Base-by-base conservation (phyloP, 2,113 vertebrate genomes). In the Gasterosteus aculeatus region DNA sequence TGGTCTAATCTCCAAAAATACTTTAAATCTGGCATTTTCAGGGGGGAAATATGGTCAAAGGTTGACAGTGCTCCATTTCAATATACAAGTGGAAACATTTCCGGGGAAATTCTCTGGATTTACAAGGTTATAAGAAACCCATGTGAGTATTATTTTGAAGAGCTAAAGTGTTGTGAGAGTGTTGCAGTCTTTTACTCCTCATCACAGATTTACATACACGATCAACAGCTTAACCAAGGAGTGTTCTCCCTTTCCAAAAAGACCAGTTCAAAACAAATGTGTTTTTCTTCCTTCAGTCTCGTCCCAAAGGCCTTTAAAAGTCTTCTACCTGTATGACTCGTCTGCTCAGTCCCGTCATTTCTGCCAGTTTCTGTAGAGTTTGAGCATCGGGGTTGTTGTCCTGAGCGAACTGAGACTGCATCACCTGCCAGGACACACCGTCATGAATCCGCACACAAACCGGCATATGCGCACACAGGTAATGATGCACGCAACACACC, bases 311-410 rank as follows among this genome's bases (percentile, higher is more conserved):
- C 18, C 1, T 0, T 59, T 22, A 10, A 70, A 59, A 38, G 39
- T 41, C 2, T 42, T 92, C 83, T 86, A 98, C 97, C 95, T 98
- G 97, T 93, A 99, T 98, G 77, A 98, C 97, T 84, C 96, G 93
- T 41, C 97, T 93, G 90, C 97, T 98, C 81, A 99, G 94, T 78
- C 97, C 97, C 0, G 97, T 98, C 95, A 97, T 95, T 83, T 97
- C 96, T 19, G 95, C 95, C 61, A 97, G 94, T 82, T 96, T 97
- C 94, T 97, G 96, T 59, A 97, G 89, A 1, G 96, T 97, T 83
- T 97, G 96, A 22, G 96, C 96, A 10, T 97, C 96, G 0, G 96
- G 96, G 84, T 97, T 97, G 92, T 97, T 97, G 89, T 97, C 96
- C 92, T 96, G 96, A 75, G 95, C 94, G 71, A 97, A 97, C 90